Evolutionary conservation across 2,797 vertebrate genomes (phyloP).

Genomic region (Sciaenops ocellatus): DNA sequence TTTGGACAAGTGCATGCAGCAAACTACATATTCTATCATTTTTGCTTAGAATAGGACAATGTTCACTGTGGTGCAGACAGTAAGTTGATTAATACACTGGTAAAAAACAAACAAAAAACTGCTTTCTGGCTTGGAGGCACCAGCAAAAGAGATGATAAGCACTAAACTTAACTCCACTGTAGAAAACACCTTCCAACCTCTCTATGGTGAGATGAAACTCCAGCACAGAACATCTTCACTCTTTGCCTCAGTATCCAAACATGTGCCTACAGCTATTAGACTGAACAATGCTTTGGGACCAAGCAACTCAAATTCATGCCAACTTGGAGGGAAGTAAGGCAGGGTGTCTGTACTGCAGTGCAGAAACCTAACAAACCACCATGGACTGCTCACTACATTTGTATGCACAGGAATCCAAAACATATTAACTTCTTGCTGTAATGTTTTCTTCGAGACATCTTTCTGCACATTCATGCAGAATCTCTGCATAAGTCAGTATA

Average conservation of each 20-base stretch:
- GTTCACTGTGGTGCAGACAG: slow-evolving; percentile 29
- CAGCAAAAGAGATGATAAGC: slow-evolving; percentile 23
- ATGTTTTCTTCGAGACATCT: slow-evolving; percentile 31
- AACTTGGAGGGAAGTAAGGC: slow-evolving; percentile 29
- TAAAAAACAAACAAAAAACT: slow-evolving; percentile 14
- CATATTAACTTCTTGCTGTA: slow-evolving; percentile 19
- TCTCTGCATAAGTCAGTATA: slow-evolving; percentile 21
- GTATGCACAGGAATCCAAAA: slow-evolving; percentile 28
- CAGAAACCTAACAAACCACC: slow-evolving; percentile 42
- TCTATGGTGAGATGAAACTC: slow-evolving; percentile 20
- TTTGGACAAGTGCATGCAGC: slow-evolving; percentile 13
- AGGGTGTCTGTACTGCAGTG: slow-evolving; percentile 17
- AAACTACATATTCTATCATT: slow-evolving; percentile 28
- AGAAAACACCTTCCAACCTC: slow-evolving; percentile 29
- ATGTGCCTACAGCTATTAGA: slow-evolving; percentile 47
- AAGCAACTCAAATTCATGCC: slow-evolving; percentile 24
- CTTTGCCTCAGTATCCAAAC: slow-evolving; percentile 41
- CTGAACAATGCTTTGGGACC: slow-evolving; percentile 33
- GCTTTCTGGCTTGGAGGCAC: slow-evolving; percentile 33
- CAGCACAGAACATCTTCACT: slow-evolving; percentile 25
- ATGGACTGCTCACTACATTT: slow-evolving; percentile 15
- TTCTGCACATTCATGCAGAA: slow-evolving; percentile 31
- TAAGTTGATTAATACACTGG: slow-evolving; percentile 36
- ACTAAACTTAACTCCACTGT: slow-evolving; percentile 30
- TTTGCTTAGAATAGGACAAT: slow-evolving; percentile 14